These are phyloP conservation scores for Saxidomus purpurata DNA, from an alignment of 1,140 invertebrate genomes.

Conservation along the genomic window DNA sequence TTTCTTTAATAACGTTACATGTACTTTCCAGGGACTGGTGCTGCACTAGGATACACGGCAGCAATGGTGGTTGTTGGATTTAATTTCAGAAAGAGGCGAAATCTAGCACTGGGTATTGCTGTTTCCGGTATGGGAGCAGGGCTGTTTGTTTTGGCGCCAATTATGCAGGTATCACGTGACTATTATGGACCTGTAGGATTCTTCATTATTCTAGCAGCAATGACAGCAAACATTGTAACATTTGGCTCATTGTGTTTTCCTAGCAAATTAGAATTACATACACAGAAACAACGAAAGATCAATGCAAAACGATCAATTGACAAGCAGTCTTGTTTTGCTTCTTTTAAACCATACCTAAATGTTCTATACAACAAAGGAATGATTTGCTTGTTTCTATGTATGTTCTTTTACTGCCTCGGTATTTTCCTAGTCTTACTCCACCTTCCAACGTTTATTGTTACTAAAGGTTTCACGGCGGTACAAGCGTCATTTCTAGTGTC, in stretches of 20 bases:
- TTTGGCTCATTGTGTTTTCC: slow-evolving; percentile 54
- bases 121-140: slow-evolving; percentile 42
- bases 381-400: slow-evolving; percentile 19
- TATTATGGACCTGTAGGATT: slow-evolving; percentile 56
- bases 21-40: slow-evolving; percentile 30
- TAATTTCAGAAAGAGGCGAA: slow-evolving; percentile 43
- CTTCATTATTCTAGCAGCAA: slow-evolving; percentile 59
- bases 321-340: not conserved
- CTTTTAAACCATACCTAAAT: not conserved
- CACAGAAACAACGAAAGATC: not conserved
- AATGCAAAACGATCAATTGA: not conserved
- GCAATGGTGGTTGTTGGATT: slow-evolving; percentile 47
- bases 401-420: slow-evolving; percentile 32
- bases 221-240: slow-evolving; percentile 20
- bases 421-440: slow-evolving; percentile 29
- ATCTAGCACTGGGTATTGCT: slow-evolving; percentile 53
- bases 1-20: no score
- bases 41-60: slow-evolving; percentile 50
- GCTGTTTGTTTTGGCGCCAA: slow-evolving; percentile 47
- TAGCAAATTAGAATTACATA: slow-evolving; percentile 20
- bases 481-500: slow-evolving; percentile 40
- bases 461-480: slow-evolving; percentile 3
- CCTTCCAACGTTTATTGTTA: slow-evolving; percentile 23
- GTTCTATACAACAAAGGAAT: slow-evolving; percentile 39
- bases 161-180: slow-evolving; percentile 9